Evolutionary conservation across 2,888 invertebrate genomes (phyloP), one percentile per base, ranked within the genome.

Genomic region (Ormyrus pomaceus): DNA sequence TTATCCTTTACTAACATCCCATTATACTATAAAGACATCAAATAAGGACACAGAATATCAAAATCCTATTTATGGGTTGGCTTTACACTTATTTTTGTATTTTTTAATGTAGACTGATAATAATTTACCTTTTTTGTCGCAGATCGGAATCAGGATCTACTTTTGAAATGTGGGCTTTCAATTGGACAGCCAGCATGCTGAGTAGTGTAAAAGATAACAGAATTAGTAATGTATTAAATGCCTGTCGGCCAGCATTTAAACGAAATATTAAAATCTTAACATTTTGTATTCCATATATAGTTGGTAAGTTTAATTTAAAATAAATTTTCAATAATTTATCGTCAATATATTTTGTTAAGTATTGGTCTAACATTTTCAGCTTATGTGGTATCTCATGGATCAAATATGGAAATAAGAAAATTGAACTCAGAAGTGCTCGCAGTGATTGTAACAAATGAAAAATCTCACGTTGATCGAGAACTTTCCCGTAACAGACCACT

Each of bases 81-180:
- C 34, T 34, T 82, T 78, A 50, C 45, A 68, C 50, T 58, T 53
- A 75, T 46, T 34, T 3, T 34, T 34, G 5, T n/a, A 56, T 55
- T 56, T 58, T 48, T 34, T 34, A 34, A 34, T 34, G 1, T 34
- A 9, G 11, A 45, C 8, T 55, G 0, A 3, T 45, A 58, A 45
- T 8, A 46, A n/a, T 61, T 65, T 56, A 6, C 61, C 78, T 66
- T 56, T 34, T 53, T 59, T 64, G 48, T 81, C 68, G 53, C 56
- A 95, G 95, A 19, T 94, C 95, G 0, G 92, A 92, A 65, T 92
- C 93, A 70, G 95, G 94, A 5, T 93, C 94, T 1, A 94, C 94
- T 0, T 95, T 95, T 86, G 93, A 95, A 84, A 93, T 93, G 83
- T 96, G 96, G 96, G 93, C 95, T 5, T 94, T 94, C 86, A 94